Conservation (phyloP, 2,888 invertebrate species). For the Corythucha ciliata region DNA sequence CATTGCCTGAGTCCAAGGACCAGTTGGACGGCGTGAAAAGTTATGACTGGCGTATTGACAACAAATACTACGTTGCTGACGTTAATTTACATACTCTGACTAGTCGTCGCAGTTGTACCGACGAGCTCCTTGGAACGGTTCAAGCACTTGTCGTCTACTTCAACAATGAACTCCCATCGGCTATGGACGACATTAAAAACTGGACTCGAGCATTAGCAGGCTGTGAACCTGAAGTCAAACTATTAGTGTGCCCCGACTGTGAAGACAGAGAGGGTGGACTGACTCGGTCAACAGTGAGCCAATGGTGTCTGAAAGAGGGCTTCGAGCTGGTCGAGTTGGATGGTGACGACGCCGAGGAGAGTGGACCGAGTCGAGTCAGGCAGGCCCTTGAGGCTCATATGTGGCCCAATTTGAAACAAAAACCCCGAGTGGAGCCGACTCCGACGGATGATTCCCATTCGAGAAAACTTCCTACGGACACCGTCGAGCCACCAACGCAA, state of each 20-base stretch:
- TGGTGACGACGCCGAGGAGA: conserved; percentile 49
- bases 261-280: conserved; percentile 41
- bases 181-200: too few species aligned
- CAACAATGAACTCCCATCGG: too few species aligned
- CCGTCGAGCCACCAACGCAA: conserved; percentile 22
- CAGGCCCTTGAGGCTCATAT: conserved; percentile 62
- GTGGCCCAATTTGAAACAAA: conserved; percentile 60
- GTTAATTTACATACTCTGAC: too few species aligned
- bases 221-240: conserved; percentile 48
- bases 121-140: too few species aligned
- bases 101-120: too few species aligned
- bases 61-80: conserved; percentile 61
- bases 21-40: not conserved
- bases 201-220: too few species aligned
- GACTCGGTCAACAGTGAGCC: conserved; percentile 43
- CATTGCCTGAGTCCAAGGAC: too few species aligned
- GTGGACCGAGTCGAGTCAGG: conserved; percentile 55
- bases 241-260: conserved; percentile 50
- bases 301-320: conserved; percentile 58
- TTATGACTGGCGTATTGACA: conserved; percentile 50
- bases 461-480: not conserved
- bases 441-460: conserved; percentile 10
- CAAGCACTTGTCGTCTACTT: too few species aligned
- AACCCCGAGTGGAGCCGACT: conserved; percentile 40
- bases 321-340: conserved; percentile 60